Conservation (phyloP, 2,113 vertebrate genomes). For the Laticauda laticaudata region DNA sequence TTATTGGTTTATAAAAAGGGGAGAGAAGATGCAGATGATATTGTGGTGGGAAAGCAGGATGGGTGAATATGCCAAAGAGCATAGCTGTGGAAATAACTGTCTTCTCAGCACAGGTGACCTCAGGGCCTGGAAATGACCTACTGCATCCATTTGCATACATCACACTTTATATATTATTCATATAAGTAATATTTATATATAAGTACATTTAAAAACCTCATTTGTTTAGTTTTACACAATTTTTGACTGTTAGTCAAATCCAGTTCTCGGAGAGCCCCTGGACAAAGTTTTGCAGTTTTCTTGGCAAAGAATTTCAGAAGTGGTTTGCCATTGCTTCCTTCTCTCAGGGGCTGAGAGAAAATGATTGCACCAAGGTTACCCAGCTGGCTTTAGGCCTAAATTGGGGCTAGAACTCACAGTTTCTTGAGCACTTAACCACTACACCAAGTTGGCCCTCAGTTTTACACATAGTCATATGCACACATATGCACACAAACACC, state of each 20-base stretch:
- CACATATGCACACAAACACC: background rate
- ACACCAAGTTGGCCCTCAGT: background rate
- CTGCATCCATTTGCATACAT: background rate
- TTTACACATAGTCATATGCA: background rate
- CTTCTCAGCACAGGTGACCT: background rate
- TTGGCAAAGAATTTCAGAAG: background rate
- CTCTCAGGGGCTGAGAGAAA: background rate
- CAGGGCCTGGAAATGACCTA: background rate
- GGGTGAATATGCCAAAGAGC: background rate
- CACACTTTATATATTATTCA: background rate
- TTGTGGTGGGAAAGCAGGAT: background rate
- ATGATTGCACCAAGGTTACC: background rate
- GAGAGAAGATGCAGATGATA: background rate
- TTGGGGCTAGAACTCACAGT: background rate
- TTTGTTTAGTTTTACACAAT: background rate
- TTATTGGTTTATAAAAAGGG: background rate
- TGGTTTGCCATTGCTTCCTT: background rate
- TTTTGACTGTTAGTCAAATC: background rate
- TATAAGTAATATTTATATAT: background rate
- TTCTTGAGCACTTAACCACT: background rate
- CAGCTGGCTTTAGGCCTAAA: background rate
- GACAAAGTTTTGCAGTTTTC: background rate
- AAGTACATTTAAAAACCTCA: background rate
- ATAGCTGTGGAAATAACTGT: background rate
- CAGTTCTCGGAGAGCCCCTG: background rate